Base-by-base conservation (phyloP, 2,888 invertebrate genomes). In the Ormia ochracea region DNA sequence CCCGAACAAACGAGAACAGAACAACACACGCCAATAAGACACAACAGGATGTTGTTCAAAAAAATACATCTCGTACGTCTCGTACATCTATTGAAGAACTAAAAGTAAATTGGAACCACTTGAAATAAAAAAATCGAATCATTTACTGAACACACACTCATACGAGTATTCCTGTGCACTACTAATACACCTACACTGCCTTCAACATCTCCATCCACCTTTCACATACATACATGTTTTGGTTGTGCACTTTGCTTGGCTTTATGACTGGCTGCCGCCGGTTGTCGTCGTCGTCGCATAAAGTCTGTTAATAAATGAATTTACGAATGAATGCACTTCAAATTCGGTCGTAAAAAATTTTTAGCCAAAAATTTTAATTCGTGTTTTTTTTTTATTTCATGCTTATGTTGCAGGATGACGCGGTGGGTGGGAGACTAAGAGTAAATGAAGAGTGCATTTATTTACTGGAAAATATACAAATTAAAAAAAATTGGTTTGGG, bases 261-360 rank as follows among this genome's bases (percentile, higher is more conserved):
- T 65, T 65, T 45, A 23, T 36, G 26, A 23, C 36, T 26, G 33
- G 21, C 33, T 43, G 28, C 48, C 38, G 56, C 23, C 56, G 23
- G 36, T 17, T 33, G 54, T n/a, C 28, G 48, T 26, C 19, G 48
- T 54, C 21, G 12, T 36, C 28, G 54, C 58, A 68, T 69, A 45
- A 58, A 63, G 69, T 69, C 79, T 72, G 72, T 76, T 87, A 87
- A 87, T 87, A 87, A 87, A 87, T 87, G 87, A 87, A 87, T 87
- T 87, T 87, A 86, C 87, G 86, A 84, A 86, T 83, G 85, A 86
- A 84, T 84, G 84, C 85, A 85, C 84, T 86, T 79, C 75, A 69
- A 69, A 75, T 78, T 69, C 41, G 72, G 58, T 63, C 75, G 73
- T 76, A 75, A 81, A 77, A 75, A 80, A 80, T 70, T 54, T 72